Evolutionary conservation across 2,113 vertebrate species (phyloP).

Genomic region (Lagopus muta): DNA sequence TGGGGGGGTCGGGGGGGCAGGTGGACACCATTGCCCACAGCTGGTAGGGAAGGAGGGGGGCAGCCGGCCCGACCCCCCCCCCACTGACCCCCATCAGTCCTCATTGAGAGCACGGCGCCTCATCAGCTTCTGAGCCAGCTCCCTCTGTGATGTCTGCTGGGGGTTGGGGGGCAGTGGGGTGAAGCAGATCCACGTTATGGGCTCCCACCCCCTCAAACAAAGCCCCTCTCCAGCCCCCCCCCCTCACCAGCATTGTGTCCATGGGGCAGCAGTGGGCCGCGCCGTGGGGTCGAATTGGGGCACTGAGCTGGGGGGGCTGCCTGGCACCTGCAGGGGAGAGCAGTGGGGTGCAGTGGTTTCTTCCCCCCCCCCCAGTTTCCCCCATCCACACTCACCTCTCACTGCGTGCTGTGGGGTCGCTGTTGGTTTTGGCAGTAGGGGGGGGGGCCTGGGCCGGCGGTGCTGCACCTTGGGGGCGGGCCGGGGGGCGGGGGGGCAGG

Average conservation of each 20-base stretch:
- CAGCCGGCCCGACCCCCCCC: background rate
- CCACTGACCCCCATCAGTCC: background rate
- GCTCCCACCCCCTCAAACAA: background rate
- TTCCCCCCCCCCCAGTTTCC: background rate
- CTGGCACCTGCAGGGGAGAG: no score
- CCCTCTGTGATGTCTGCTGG: slow-evolving; percentile 56
- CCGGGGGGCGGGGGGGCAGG: no score
- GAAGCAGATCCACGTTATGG: no score
- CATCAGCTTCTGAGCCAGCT: slow-evolving; percentile 75
- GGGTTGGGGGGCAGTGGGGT: no score
- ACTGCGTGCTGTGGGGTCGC: no score
- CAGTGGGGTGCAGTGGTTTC: no score
- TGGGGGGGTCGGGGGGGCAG: background rate
- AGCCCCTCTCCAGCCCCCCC: fast-evolving
- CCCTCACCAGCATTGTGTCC: background rate
- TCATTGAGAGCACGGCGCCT: background rate
- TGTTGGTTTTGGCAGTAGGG: no score
- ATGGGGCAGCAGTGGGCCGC: background rate
- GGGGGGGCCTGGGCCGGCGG: no score
- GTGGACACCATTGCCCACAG: no score
- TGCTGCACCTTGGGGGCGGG: background rate
- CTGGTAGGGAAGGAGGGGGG: fast-evolving
- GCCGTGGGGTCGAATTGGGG: background rate
- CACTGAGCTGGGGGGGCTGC: background rate
- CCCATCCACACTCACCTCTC: background rate